These are phyloP conservation scores for Chloroclysta siterata DNA, from an alignment of 2,888 invertebrate genomes.

Conservation along the genomic window DNA sequence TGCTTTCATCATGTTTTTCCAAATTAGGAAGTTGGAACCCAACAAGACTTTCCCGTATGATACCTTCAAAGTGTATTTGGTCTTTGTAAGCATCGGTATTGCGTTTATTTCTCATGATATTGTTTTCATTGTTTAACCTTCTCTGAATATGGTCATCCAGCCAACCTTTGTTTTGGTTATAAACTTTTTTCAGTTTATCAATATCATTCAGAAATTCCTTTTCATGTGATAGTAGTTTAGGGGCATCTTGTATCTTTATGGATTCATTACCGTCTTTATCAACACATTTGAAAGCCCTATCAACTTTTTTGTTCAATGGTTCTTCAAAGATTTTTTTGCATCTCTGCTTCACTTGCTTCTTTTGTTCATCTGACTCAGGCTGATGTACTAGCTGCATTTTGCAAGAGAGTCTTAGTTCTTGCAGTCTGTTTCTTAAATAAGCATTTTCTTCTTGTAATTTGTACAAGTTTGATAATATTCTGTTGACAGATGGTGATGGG, in stretches of 20 bases:
- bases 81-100: slow-evolving; percentile 12
- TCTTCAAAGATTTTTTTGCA: slow-evolving; percentile 78
- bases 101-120: slow-evolving; percentile 12
- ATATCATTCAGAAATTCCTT: slow-evolving; percentile 68
- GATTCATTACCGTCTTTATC: slow-evolving; percentile 52
- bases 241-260: slow-evolving; percentile 45
- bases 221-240: slow-evolving; percentile 51
- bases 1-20: slow-evolving; percentile 17
- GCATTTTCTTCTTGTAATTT: slow-evolving; percentile 81
- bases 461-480: slow-evolving; percentile 77
- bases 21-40: slow-evolving; percentile 13
- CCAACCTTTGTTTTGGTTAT: slow-evolving; percentile 75
- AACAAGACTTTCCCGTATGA: neutral
- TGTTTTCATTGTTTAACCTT: slow-evolving; percentile 48
- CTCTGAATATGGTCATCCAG: slow-evolving; percentile 71
- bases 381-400: slow-evolving; percentile 56
- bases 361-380: slow-evolving; percentile 54
- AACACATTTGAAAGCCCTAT: slow-evolving; percentile 68
- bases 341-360: slow-evolving; percentile 50
- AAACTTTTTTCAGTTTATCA: slow-evolving; percentile 66
- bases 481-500: slow-evolving; percentile 71
- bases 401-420: slow-evolving; percentile 64
- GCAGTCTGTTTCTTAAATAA: slow-evolving; percentile 71
- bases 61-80: slow-evolving; percentile 7
- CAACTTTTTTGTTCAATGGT: slow-evolving; percentile 61